Conservation (phyloP, 1,140 invertebrate species). For the Adoxophyes honmai region DNA sequence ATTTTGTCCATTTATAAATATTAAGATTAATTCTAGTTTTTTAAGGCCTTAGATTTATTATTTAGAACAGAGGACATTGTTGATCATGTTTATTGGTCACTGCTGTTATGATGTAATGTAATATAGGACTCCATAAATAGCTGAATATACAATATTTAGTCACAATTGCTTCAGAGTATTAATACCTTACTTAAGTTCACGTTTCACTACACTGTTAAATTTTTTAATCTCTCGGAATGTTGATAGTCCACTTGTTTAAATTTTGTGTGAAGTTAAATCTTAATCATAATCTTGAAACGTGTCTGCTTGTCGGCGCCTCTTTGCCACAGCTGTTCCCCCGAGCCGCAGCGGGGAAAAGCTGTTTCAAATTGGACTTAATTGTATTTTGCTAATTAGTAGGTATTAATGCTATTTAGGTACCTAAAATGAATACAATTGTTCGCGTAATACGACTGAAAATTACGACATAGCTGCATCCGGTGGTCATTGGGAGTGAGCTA, state of each 20-base stretch:
- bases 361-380: background rate
- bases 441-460: constrained; percentile 4
- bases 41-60: constrained; percentile 16
- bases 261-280: constrained; percentile 15
- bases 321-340: background rate
- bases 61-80: constrained; percentile 3
- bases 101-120: constrained; percentile 4
- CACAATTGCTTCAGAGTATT: constrained; percentile 8
- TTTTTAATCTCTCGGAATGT: constrained; percentile 6
- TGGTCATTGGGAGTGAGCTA: background rate
- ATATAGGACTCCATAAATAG: background rate
- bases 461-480: background rate
- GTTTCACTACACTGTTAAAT: constrained; percentile 18
- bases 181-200: constrained; percentile 2
- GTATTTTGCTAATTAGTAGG: constrained; percentile 7
- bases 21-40: constrained; percentile 20
- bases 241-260: background rate
- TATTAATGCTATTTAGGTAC: constrained; percentile 8
- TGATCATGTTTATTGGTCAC: background rate
- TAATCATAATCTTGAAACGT: background rate
- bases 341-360: background rate
- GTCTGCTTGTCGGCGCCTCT: background rate
- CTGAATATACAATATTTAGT: background rate
- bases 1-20: constrained; percentile 4
- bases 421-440: constrained; percentile 5